Evolutionary conservation across 2,113 vertebrate species (phyloP).

Genomic region (Myotis yumanensis): DNA sequence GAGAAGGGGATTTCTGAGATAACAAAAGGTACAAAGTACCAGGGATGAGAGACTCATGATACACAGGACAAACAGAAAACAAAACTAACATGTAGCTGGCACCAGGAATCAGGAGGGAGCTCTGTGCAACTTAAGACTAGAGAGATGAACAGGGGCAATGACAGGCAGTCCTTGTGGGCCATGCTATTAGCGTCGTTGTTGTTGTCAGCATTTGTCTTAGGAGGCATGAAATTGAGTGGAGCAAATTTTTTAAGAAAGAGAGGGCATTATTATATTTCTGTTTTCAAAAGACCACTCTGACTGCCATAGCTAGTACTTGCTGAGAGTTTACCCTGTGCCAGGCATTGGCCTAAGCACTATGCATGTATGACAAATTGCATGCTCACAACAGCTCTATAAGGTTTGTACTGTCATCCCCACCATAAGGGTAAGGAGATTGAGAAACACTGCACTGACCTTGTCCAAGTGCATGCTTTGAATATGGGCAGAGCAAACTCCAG

Average conservation of each 20-base stretch:
- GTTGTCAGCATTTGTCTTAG: not conserved
- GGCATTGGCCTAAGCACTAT: not conserved
- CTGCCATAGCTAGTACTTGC: not conserved
- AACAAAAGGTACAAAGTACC: not conserved
- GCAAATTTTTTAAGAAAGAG: not conserved
- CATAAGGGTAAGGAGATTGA: accelerated
- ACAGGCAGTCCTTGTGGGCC: too few species aligned
- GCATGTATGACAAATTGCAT: accelerated
- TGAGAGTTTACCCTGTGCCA: not conserved
- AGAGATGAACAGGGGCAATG: not conserved
- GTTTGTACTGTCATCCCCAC: not conserved
- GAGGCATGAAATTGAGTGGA: not conserved
- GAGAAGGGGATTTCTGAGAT: not conserved
- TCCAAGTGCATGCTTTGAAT: too few species aligned
- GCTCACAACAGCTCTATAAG: not conserved
- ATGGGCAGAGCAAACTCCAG: too few species aligned
- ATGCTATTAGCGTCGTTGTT: not conserved
- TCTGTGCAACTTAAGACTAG: not conserved
- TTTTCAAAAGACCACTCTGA: not conserved
- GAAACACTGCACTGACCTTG: not conserved
- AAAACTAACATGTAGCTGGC: not conserved
- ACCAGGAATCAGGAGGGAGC: not conserved
- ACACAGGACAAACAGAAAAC: too few species aligned
- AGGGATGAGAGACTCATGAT: not conserved
- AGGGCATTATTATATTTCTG: not conserved